Base-by-base conservation (phyloP, 2,888 invertebrate genomes). In the Pomacea canaliculata region DNA sequence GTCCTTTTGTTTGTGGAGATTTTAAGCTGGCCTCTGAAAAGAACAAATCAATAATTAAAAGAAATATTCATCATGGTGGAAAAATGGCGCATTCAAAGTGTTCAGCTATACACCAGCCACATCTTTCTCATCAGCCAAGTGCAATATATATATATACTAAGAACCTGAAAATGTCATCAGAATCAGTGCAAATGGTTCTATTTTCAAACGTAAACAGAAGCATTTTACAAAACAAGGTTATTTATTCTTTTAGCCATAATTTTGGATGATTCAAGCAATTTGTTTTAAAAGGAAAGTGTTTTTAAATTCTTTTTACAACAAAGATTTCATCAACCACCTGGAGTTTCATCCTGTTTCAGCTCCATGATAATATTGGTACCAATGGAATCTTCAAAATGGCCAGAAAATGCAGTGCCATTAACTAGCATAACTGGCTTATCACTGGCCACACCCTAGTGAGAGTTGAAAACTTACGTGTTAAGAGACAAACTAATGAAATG, bases 361-460 rank as follows among this genome's bases (percentile, higher is more conserved):
- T 87, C 82, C 78, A 88, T 86, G 10, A 86, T 67, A 67, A 88
- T 76, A 76, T 80, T 77, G n/a, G 88, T 86, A 48, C 89, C 88
- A 46, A 87, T 46, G 10, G 84, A 82, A 76, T 88, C 86, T 72
- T 86, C 83, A 80, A 86, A 89, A 71, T 85, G 80, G 10, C 89
- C 89, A 76, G 83, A 77, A 74, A 88, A 89, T 37, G 85, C 82
- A 73, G 85, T 85, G 70, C 85, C 83, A 59, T 86, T 87, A 48
- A 89, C 67, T 74, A 88, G 86, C 4, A 89, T 76, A 48, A 88
- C 77, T 1, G 88, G 88, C 27, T 83, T 83, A 8, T 85, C 86
- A 68, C 84, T 84, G 70, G 86, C 86, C n/a, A 88, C 78, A 68
- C 87, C 88, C 89, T 89, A 78, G 71, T 78, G 74, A 66, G 18